Base-by-base conservation (phyloP, 2,888 invertebrate species). In the Drosophila melanosoma region DNA sequence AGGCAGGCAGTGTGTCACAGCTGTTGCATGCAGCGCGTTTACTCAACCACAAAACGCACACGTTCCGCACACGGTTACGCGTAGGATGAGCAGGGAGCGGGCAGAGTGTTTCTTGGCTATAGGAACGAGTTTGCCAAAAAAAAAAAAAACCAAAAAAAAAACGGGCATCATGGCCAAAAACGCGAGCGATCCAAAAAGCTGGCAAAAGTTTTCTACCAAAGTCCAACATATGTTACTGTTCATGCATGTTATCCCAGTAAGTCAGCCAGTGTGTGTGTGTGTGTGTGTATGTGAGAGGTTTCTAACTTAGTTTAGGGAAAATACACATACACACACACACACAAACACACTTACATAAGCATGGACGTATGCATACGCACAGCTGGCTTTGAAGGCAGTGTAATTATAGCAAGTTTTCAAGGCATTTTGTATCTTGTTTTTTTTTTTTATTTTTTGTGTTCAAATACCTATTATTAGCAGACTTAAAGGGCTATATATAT, bases 401-500 rank as follows among this genome's bases (percentile, higher is more conserved):
- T 87, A 89, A 89, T 87, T 87, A 87, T 89, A 88, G 79, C 83
- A 87, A 87, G 86, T 87, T 89, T 89, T 79, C 88, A 68, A 81
- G 83, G 83, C 81, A 85, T 82, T 82, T 89, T 76, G 74, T 63
- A 54, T 23, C 15, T 57, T 33, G 42, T 12, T 38, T 20, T 62
- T 62, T 7, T 29, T 23, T 23, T 56, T 48, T 65, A 1, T 54
- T 53, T 5, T 20, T 53, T 26, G 20, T 35, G 17, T n/a, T 29
- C 10, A 23, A 20, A 61, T 78, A 70, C 81, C 71, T 71, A 75
- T 49, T 23, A 58, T 0, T 6, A 8, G 33, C 12, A 32, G 33
- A 15, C 5, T 15, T 12, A 0, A 7, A 5, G 52, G 17, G 23
- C 2, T 6, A 6, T 32, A 17, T 6, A 6, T 32, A 11, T 8